Conservation (phyloP, 1,140 invertebrate species). For the Steinernema feltiae region DNA sequence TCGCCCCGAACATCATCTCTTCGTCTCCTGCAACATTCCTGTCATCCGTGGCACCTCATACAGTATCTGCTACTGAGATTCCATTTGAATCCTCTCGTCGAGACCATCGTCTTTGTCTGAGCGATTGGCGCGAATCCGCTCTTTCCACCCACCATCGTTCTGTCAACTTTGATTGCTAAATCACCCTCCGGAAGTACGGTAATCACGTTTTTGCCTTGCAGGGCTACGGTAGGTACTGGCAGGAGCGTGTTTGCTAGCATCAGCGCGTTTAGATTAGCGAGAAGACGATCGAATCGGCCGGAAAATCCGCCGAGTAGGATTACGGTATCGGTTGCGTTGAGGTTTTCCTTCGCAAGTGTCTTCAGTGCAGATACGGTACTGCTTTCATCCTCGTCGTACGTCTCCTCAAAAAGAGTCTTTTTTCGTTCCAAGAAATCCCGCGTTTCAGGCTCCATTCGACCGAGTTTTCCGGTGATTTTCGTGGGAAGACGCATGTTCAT, state of each 20-base stretch:
- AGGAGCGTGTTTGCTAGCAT: background rate
- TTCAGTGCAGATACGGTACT: no score
- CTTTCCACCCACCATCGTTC: background rate
- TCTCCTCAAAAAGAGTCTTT: background rate
- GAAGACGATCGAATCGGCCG: background rate
- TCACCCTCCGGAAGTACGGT: background rate
- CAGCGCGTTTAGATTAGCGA: background rate
- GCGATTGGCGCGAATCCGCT: background rate
- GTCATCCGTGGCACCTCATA: no score
- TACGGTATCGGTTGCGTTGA: background rate
- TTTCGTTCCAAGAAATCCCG: background rate
- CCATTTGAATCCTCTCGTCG: background rate
- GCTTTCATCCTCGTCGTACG: background rate
- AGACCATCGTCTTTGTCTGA: background rate
- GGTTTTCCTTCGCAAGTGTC: background rate
- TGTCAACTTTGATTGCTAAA: background rate
- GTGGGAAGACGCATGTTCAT: background rate
- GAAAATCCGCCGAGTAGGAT: background rate
- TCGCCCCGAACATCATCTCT: background rate
- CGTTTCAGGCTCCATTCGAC: background rate
- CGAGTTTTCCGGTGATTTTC: background rate
- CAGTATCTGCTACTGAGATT: background rate
- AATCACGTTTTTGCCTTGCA: background rate
- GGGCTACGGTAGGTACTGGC: background rate
- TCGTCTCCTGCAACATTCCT: background rate